These are phyloP conservation scores for Halcyon chelicuti DNA, from an alignment of 2,797 vertebrate genomes.

Conservation along the genomic window DNA sequence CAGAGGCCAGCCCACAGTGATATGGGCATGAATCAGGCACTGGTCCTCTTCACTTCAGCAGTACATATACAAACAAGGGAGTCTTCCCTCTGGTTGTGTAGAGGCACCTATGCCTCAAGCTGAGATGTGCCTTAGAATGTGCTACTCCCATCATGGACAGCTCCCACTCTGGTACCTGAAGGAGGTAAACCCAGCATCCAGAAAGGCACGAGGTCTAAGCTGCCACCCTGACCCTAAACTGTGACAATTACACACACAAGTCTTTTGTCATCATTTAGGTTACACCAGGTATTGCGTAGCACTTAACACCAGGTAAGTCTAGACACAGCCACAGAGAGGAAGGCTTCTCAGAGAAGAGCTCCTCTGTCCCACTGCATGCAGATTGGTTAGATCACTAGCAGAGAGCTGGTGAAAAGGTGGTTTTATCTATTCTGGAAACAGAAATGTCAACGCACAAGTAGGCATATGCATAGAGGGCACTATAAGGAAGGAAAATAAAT, in stretches of 20 bases:
- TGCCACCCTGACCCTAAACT: too few species aligned
- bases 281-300: rapidly evolving
- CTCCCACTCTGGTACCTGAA: background rate
- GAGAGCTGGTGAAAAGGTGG: rapidly evolving
- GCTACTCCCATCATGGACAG: background rate
- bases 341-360: background rate
- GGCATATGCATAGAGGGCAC: background rate
- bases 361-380: background rate
- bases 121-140: background rate
- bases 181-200: background rate
- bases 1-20: rapidly evolving
- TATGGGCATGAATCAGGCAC: background rate
- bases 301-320: background rate
- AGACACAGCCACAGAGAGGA: background rate
- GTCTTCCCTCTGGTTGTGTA: background rate
- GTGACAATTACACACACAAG: too few species aligned
- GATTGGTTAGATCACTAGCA: background rate
- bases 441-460: background rate
- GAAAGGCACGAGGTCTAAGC: background rate
- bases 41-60: background rate
- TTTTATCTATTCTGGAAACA: background rate
- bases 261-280: background rate
- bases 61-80: background rate
- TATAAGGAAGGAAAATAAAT: background rate
- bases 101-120: background rate